phyloP scores from a whole-genome alignment of 2,888 invertebrate genomes.

The Isoperla grammatica region DNA sequence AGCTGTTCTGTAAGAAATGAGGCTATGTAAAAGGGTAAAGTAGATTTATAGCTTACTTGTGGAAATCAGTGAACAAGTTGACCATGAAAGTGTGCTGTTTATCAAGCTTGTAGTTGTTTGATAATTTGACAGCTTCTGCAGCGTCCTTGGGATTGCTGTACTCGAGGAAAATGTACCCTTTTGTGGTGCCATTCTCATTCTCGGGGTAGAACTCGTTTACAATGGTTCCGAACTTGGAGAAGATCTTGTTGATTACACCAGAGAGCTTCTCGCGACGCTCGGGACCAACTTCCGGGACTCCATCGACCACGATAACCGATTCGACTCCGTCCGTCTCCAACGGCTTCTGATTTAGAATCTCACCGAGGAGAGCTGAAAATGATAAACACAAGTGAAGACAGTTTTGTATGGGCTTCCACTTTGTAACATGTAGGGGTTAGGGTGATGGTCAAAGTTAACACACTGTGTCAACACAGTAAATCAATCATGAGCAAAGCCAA shows the following conservation, averaged over 20 bases:
- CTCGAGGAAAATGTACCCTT: conserved; percentile 83
- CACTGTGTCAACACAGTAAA: too few species aligned
- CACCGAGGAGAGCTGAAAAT: conserved; percentile 81
- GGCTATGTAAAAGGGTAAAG: too few species aligned
- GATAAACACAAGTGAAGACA: neutral
- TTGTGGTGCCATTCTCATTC: conserved; percentile 55
- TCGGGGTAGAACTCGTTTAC: conserved; percentile 87
- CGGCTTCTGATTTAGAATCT: conserved; percentile 82
- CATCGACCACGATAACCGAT: conserved; percentile 92
- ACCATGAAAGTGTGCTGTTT: conserved; percentile 92
- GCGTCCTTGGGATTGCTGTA: conserved; percentile 80
- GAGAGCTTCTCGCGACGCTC: conserved; percentile 89
- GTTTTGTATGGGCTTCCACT: neutral
- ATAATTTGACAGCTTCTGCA: conserved; percentile 78
- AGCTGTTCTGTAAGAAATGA: too few species aligned
- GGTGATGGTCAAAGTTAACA: neutral
- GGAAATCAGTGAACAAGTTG: conserved; percentile 92
- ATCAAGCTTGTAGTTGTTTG: conserved; percentile 92
- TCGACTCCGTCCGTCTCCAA: conserved; percentile 95
- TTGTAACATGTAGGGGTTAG: conserved; percentile 14
- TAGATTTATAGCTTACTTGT: conserved; percentile 77
- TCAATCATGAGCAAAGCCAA: neutral
- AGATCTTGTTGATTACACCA: conserved; percentile 85
- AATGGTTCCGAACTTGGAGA: conserved; percentile 80
- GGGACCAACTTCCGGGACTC: conserved; percentile 90